Evolutionary conservation across 2,113 vertebrate genomes (phyloP).

Genomic region (Hypomesus transpacificus): DNA sequence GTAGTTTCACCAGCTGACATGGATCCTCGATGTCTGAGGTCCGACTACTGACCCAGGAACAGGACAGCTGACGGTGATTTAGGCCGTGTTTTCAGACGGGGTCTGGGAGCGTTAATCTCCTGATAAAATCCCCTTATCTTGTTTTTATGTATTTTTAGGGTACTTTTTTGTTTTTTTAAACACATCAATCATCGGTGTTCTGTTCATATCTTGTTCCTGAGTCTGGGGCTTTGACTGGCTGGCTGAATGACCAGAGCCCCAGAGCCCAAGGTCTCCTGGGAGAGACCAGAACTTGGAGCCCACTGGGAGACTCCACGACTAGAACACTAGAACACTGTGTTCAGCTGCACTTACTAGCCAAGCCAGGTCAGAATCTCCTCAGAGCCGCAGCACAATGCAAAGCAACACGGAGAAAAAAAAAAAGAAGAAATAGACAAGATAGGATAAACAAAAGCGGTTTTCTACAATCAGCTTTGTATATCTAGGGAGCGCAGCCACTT

Average conservation of each 20-base stretch:
- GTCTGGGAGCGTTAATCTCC: too few species aligned
- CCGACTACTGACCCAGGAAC: too few species aligned
- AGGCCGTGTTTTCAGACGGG: too few species aligned
- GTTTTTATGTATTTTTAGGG: too few species aligned
- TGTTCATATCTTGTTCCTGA: not conserved
- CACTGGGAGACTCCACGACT: conserved; percentile 22
- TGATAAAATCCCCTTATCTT: too few species aligned
- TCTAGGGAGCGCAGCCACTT: conserved; percentile 40
- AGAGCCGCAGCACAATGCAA: not conserved
- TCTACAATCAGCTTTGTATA: conserved; percentile 42
- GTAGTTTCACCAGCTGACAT: too few species aligned
- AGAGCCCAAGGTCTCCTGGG: conserved; percentile 24
- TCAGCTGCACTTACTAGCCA: conserved; percentile 7
- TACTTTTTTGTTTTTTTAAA: too few species aligned
- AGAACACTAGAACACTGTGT: conserved; percentile 38
- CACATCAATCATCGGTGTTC: too few species aligned
- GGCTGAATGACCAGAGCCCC: conserved; percentile 18
- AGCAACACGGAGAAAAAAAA: not conserved
- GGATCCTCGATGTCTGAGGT: too few species aligned
- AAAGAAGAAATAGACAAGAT: not conserved
- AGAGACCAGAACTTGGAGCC: conserved; percentile 9
- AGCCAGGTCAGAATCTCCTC: conserved; percentile 9
- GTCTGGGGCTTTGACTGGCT: conserved; percentile 2
- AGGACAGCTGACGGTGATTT: too few species aligned
- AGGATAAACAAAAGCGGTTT: conserved; percentile 26